phyloP scores from a whole-genome alignment of 2,888 invertebrate genomes.

The Pammene fasciana region DNA sequence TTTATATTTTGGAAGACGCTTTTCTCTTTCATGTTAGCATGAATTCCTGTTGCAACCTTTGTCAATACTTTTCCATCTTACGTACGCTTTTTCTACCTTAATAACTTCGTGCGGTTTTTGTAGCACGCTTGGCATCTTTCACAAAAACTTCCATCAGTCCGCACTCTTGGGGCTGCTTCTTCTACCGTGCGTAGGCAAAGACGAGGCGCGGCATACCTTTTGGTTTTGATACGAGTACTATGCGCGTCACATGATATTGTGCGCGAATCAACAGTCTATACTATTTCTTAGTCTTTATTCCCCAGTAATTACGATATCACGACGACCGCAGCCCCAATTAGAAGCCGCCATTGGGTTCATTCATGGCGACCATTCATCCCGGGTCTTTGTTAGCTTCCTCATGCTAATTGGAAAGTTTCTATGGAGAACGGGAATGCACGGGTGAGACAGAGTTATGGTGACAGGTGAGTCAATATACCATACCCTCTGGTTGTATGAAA shows the following conservation, averaged over 20 bases:
- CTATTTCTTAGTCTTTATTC: not conserved
- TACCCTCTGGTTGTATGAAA: not conserved
- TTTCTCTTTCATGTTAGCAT: too few species aligned
- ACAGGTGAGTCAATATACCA: constrained; percentile 2
- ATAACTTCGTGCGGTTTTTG: too few species aligned
- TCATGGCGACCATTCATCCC: constrained; percentile 62
- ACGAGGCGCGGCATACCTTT: too few species aligned
- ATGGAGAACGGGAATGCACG: not conserved
- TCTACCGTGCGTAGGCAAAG: too few species aligned
- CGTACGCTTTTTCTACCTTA: too few species aligned
- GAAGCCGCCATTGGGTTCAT: constrained; percentile 45
- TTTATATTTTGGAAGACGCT: too few species aligned
- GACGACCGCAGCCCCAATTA: constrained; percentile 44
- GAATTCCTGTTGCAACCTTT: too few species aligned
- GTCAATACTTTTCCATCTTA: too few species aligned
- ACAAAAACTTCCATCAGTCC: too few species aligned
- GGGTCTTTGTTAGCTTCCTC: constrained; percentile 32
- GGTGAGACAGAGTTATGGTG: not conserved
- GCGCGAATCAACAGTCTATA: not conserved
- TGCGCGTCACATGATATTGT: not conserved
- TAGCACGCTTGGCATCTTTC: too few species aligned
- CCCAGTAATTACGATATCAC: constrained; percentile 47
- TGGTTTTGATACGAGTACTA: too few species aligned
- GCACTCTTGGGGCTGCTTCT: too few species aligned
- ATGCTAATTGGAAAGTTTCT: constrained; percentile 38